Conservation (phyloP, 2,113 vertebrate species). For the Poicephalus gulielmi region DNA sequence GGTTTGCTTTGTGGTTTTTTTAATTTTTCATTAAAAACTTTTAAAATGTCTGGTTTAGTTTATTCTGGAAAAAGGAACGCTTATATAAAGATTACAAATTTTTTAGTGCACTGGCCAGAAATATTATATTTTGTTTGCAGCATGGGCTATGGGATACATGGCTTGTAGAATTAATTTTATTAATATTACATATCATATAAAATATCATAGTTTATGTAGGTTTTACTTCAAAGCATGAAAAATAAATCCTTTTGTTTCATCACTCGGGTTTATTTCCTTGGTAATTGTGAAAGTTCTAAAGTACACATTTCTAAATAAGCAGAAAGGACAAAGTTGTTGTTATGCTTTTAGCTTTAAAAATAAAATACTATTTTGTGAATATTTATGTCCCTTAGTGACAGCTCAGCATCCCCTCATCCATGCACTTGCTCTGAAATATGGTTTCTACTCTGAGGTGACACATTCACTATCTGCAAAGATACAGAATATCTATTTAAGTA, state of each 20-base stretch:
- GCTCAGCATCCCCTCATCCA: background rate
- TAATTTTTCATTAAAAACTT: background rate
- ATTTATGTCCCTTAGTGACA: background rate
- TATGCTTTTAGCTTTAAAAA: background rate
- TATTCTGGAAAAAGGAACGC: background rate
- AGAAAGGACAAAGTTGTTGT: background rate
- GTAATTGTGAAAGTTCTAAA: background rate
- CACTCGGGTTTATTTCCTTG: background rate
- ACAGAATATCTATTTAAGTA: background rate
- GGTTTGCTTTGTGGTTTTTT: background rate
- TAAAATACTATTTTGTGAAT: background rate
- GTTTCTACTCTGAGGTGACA: background rate
- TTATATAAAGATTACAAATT: background rate
- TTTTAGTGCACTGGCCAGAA: background rate
- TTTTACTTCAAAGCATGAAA: background rate
- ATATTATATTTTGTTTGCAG: background rate
- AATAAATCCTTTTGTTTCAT: background rate
- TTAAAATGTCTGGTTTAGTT: background rate
- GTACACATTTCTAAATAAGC: background rate
- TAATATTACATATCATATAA: background rate
- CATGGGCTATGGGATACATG: background rate
- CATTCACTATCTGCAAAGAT: background rate
- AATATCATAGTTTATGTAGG: background rate
- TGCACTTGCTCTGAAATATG: background rate
- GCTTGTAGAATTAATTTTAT: background rate